These are phyloP conservation scores for Dysmachus trigonus DNA, from an alignment of 2,888 invertebrate genomes.

Conservation along the genomic window DNA sequence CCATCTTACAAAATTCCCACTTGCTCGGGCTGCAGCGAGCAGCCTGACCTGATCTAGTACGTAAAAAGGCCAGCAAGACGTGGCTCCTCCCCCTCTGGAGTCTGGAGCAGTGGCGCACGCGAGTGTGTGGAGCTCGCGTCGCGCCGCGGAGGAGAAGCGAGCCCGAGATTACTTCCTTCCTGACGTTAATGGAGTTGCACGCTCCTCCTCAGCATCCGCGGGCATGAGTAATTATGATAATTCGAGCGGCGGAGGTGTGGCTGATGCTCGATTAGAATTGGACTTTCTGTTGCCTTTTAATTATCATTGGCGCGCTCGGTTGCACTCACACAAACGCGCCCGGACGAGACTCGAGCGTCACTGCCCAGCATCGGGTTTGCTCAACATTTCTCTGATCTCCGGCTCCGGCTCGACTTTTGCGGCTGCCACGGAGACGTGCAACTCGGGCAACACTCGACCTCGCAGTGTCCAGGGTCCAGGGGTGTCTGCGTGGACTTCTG, in stretches of 20 bases:
- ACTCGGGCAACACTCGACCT: neutral
- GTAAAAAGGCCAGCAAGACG: neutral
- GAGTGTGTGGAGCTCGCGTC: no score
- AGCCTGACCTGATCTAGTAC: neutral
- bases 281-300: neutral
- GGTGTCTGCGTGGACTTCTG: neutral
- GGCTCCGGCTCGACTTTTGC: neutral
- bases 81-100: neutral
- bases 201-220: constrained; percentile 5
- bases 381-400: neutral
- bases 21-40: neutral
- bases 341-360: neutral
- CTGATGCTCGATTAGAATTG: neutral
- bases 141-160: neutral
- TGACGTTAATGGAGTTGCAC: neutral
- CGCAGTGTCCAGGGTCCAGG: neutral
- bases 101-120: neutral
- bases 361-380: neutral
- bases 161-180: neutral
- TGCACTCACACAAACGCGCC: neutral
- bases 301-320: neutral
- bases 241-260: neutral
- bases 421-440: neutral
- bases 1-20: neutral
- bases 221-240: neutral